Conservation (phyloP, 2,888 invertebrate genomes). For the Ochropacha duplaris region DNA sequence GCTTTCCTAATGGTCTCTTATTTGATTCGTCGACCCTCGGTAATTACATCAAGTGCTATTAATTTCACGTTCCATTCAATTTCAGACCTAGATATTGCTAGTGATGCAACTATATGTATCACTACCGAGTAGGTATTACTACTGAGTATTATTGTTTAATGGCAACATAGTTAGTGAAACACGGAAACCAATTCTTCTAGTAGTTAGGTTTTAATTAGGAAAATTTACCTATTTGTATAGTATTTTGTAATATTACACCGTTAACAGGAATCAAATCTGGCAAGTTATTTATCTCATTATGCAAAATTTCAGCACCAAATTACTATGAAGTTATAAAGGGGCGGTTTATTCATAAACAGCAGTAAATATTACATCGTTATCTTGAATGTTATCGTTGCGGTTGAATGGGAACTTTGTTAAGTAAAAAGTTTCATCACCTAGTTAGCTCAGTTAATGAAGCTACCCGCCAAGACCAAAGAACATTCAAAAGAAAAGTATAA, state of each 20-base stretch:
- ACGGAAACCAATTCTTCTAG: too few relatives aligned
- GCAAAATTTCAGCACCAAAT: background rate
- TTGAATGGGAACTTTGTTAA: slow-evolving; percentile 17
- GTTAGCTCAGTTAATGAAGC: slow-evolving; percentile 42
- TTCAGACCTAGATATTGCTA: slow-evolving; percentile 48
- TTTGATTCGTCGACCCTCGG: slow-evolving; percentile 58
- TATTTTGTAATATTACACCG: too few relatives aligned
- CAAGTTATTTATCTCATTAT: background rate
- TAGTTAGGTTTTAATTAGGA: background rate
- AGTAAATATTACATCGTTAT: slow-evolving; percentile 14
- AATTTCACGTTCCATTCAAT: slow-evolving; percentile 67
- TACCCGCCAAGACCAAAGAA: slow-evolving; percentile 6
- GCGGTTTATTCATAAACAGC: slow-evolving; percentile 17
- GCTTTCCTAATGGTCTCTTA: slow-evolving; percentile 63
- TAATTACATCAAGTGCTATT: slow-evolving; percentile 74
- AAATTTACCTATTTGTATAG: too few relatives aligned
- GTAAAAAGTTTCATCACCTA: slow-evolving; percentile 40
- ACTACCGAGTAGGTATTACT: background rate
- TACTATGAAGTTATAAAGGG: background rate
- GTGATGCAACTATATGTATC: slow-evolving; percentile 26
- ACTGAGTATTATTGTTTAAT: background rate
- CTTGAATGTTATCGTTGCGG: slow-evolving; percentile 16
- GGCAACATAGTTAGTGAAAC: too few relatives aligned
- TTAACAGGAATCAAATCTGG: background rate
- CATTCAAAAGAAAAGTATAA: background rate